These are phyloP conservation scores for Agapornis canus DNA, from an alignment of 2,797 vertebrate genomes.

Conservation along the genomic window DNA sequence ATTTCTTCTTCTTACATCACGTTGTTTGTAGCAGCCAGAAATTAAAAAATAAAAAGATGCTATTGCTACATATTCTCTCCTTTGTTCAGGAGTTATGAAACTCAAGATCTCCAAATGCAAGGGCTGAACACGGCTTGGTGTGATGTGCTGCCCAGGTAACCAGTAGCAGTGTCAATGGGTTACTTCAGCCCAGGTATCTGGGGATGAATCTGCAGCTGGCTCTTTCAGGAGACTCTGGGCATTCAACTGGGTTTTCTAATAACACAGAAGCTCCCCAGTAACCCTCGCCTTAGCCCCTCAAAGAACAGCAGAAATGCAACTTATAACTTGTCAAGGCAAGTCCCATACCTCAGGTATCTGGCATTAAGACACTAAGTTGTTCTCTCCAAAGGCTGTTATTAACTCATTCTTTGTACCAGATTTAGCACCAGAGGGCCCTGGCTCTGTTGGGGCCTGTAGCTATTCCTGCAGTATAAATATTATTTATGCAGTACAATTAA, in stretches of 20 bases:
- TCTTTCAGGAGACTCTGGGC: neutral
- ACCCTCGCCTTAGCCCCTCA: neutral
- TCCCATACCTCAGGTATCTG: neutral
- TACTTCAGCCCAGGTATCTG: neutral
- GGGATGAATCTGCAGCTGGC: neutral
- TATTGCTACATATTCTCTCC: neutral
- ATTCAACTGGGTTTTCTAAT: neutral
- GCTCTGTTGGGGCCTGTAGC: neutral
- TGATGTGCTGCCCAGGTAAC: neutral
- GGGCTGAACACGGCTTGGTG: fast-evolving
- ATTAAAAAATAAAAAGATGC: neutral
- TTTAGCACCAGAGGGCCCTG: neutral
- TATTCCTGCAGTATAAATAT: neutral
- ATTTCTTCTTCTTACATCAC: neutral
- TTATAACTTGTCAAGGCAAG: neutral
- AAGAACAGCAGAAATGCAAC: neutral
- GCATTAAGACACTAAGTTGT: neutral
- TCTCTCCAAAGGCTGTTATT: neutral
- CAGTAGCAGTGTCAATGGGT: fast-evolving
- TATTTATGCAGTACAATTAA: constrained; percentile 41
- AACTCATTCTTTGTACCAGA: neutral
- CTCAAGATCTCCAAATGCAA: neutral
- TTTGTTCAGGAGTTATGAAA: neutral
- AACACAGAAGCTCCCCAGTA: neutral
- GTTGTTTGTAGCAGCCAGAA: neutral